Percentiles rank a stretch among this genome's conserved stretches.
Evolutionary conservation across 2,888 invertebrate species (phyloP).

Genomic region (Abscondita cerata): DNA sequence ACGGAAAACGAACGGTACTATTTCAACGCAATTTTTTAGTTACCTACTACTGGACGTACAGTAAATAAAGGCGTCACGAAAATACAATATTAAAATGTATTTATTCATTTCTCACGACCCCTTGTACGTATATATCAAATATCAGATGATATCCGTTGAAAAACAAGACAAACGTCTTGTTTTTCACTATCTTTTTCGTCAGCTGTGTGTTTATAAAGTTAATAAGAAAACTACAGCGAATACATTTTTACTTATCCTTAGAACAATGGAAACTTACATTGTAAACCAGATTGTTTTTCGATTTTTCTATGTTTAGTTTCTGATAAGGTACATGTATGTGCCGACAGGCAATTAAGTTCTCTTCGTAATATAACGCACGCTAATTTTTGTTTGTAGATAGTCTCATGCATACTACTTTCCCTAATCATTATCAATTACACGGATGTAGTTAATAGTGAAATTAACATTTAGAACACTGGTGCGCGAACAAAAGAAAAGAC

Average conservation of each 20-base stretch:
- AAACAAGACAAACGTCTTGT: conserved; percentile 7
- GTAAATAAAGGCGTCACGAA: not conserved
- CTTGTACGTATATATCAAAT: conserved; percentile 1
- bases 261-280: not conserved
- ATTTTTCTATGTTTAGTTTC: too few relatives aligned
- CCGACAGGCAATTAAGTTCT: too few relatives aligned
- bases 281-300: not conserved
- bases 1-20: too few relatives aligned
- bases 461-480: too few relatives aligned
- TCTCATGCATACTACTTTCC: too few relatives aligned
- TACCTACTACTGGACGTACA: too few relatives aligned
- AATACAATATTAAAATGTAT: conserved; percentile 3
- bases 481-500: conserved; percentile 14
- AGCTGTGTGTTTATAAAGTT: not conserved
- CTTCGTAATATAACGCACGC: conserved; percentile 12
- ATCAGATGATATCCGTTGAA: conserved; percentile 3
- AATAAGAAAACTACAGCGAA: not conserved
- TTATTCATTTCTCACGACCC: conserved; percentile 12
- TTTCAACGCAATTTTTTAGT: too few relatives aligned
- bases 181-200: conserved; percentile 2
- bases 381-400: too few relatives aligned
- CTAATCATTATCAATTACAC: too few relatives aligned
- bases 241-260: not conserved
- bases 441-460: too few relatives aligned
- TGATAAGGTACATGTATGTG: too few relatives aligned